Evolutionary conservation across 2,797 vertebrate genomes (phyloP).

Genomic region (Channallabes apus): DNA sequence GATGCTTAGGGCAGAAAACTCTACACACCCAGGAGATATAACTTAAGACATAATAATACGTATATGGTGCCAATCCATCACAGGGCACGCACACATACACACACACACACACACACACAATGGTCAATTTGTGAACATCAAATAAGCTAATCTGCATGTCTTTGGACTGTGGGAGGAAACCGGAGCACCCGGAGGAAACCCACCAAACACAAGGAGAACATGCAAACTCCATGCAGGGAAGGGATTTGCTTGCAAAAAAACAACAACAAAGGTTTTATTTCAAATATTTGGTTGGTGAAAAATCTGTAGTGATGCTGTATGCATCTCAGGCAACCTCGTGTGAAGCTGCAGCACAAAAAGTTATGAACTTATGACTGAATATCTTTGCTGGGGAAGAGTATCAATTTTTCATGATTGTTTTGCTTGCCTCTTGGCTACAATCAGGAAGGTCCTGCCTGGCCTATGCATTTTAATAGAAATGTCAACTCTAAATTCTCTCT

Average conservation of each 20-base stretch:
- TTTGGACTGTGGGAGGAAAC: too few species aligned
- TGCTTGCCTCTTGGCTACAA: slow-evolving; percentile 51
- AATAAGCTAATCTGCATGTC: too few species aligned
- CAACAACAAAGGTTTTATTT: too few species aligned
- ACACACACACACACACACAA: too few species aligned
- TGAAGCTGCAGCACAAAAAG: not conserved
- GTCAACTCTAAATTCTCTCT: slow-evolving; percentile 10
- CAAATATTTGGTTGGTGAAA: not conserved
- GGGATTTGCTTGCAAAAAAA: not conserved
- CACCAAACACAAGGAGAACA: too few species aligned
- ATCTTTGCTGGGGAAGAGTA: not conserved
- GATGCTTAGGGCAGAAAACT: not conserved
- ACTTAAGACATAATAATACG: too few species aligned
- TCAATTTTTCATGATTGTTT: slow-evolving; percentile 19
- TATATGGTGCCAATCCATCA: too few species aligned
- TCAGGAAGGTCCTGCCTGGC: slow-evolving; percentile 15
- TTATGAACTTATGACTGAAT: slow-evolving; percentile 3
- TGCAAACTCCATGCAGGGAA: not conserved
- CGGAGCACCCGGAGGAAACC: too few species aligned
- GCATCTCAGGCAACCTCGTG: not conserved
- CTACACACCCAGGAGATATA: not conserved
- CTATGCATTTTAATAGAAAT: slow-evolving; percentile 25
- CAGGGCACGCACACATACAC: too few species aligned
- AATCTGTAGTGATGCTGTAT: not conserved
- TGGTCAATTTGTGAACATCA: too few species aligned